A percentile compares a stretch with the other conserved stretches of the same genome.
These are phyloP conservation scores for Brachypteracias leptosomus DNA, from an alignment of 2,113 vertebrate genomes.

Conservation along the genomic window DNA sequence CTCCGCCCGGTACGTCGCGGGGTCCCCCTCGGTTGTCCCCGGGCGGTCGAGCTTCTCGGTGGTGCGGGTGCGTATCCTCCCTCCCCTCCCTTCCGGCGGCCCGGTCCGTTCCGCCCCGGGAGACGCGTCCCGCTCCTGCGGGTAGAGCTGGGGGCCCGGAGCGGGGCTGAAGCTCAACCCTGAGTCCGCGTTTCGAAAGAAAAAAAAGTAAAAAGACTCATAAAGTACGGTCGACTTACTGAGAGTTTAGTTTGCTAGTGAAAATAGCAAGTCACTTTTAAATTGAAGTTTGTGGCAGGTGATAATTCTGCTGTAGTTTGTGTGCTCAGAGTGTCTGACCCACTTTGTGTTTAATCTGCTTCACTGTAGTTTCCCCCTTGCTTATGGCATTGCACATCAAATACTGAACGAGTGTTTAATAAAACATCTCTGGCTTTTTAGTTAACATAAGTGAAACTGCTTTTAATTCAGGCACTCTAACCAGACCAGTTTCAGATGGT, in stretches of 20 bases:
- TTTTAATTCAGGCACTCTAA: not conserved
- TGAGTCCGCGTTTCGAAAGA: not conserved
- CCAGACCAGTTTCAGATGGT: accelerated
- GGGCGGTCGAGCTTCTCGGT: not conserved
- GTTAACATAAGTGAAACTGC: not conserved
- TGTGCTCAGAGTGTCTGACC: not conserved
- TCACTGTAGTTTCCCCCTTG: not conserved
- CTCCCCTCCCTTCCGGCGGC: too few species aligned
- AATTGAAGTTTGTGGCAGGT: not conserved
- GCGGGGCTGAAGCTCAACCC: not conserved
- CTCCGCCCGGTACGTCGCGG: not conserved
- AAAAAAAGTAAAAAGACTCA: not conserved
- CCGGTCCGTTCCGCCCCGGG: not conserved
- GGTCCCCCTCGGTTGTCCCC: not conserved
- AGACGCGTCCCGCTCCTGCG: not conserved
- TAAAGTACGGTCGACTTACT: too few species aligned
- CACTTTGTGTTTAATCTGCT: not conserved
- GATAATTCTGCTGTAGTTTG: not conserved
- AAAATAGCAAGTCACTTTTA: not conserved
- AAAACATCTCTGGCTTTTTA: not conserved
- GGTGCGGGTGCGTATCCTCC: not conserved
- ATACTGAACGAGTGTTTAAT: not conserved
- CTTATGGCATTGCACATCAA: accelerated
- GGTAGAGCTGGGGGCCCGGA: not conserved
- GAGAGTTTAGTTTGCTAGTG: not conserved